Percentiles rank a stretch among this genome's conserved stretches.
phyloP scores from a whole-genome alignment of 2,797 vertebrate genomes.

The Eulemur mongoz region DNA sequence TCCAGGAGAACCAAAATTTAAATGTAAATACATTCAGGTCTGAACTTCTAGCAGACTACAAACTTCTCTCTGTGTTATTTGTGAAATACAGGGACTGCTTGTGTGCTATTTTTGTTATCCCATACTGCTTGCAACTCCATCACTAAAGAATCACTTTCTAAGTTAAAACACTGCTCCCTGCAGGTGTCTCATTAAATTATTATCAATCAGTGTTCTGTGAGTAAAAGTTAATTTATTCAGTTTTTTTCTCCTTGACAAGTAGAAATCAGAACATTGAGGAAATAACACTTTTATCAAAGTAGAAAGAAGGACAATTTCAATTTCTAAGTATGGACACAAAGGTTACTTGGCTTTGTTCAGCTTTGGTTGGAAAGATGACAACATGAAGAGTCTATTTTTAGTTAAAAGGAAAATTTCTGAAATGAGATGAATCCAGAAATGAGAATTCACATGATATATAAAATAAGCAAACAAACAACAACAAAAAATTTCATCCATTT shows the following conservation, averaged over 20 bases:
- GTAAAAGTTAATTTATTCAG: constrained; percentile 39
- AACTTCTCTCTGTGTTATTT: neutral
- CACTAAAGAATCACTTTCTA: neutral
- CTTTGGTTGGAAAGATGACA: neutral
- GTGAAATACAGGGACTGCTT: neutral
- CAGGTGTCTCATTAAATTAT: constrained; percentile 45
- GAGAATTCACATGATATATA: neutral
- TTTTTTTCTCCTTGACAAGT: constrained; percentile 33
- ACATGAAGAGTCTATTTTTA: neutral
- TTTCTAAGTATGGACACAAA: neutral
- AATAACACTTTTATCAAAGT: neutral
- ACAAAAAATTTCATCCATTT: neutral
- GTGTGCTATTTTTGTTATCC: neutral
- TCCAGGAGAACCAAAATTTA: neutral
- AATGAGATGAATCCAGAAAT: neutral
- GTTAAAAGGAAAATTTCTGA: neutral
- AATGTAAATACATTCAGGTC: neutral
- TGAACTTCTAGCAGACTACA: neutral
- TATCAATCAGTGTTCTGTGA: constrained; percentile 21
- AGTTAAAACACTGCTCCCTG: constrained; percentile 23
- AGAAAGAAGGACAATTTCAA: neutral
- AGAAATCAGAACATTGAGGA: neutral
- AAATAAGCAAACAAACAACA: neutral
- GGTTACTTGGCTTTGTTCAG: neutral
- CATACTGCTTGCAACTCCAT: neutral